A percentile compares a stretch with the other conserved stretches of the same genome.
Evolutionary conservation across 2,888 invertebrate species (phyloP).

Genomic region (Monoplex corrugatus): DNA sequence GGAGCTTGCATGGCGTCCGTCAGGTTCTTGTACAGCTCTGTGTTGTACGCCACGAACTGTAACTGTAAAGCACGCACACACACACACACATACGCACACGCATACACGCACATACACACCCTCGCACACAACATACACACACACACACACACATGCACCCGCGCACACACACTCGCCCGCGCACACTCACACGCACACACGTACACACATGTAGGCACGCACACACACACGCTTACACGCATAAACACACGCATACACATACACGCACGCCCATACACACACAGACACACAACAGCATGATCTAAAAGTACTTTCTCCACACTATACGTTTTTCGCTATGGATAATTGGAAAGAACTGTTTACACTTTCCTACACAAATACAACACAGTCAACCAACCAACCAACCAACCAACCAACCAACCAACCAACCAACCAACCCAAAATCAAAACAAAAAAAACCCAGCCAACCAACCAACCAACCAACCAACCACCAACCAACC

Average conservation of each 20-base stretch:
- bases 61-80: conserved; percentile 83
- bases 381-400: too few relatives aligned
- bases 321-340: too few relatives aligned
- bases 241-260: neutral
- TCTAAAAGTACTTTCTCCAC: too few relatives aligned
- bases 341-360: too few relatives aligned
- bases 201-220: neutral
- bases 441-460: too few relatives aligned
- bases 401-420: too few relatives aligned
- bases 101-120: neutral
- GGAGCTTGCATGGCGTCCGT: conserved; percentile 96
- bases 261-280: neutral
- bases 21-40: conserved; percentile 97
- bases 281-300: neutral
- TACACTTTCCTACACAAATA: too few relatives aligned
- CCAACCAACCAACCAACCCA: too few relatives aligned
- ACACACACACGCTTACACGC: neutral
- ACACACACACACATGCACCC: neutral
- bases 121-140: neutral
- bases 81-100: neutral
- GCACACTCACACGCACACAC: neutral
- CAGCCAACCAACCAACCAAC: too few relatives aligned
- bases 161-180: neutral
- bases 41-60: conserved; percentile 99
- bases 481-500: too few relatives aligned